These are phyloP conservation scores for Elegia similella DNA, from an alignment of 2,888 invertebrate species.

Conservation along the genomic window DNA sequence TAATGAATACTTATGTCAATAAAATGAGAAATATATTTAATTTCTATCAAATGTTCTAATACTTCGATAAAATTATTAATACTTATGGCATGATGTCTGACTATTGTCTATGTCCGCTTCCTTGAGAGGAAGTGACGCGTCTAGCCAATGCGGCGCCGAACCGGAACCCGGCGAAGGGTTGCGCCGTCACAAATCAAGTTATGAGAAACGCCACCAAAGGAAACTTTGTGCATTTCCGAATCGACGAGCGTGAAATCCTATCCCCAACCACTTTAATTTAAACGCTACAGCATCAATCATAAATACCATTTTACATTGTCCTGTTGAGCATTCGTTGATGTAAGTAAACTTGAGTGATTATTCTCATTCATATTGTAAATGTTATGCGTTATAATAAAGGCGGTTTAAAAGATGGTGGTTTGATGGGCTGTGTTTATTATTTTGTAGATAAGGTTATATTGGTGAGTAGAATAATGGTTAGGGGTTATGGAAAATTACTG, in stretches of 20 bases:
- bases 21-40: too few species aligned
- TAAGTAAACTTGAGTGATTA: constrained; percentile 50
- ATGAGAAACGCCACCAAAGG: constrained; percentile 80
- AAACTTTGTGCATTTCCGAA: constrained; percentile 80
- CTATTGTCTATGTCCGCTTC: constrained; percentile 2
- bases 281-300: constrained; percentile 42
- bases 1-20: too few species aligned
- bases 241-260: constrained; percentile 74
- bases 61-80: neutral
- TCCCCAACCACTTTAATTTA: constrained; percentile 32
- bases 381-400: constrained; percentile 28
- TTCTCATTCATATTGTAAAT: constrained; percentile 51
- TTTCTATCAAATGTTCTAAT: too few species aligned
- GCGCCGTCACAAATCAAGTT: constrained; percentile 80
- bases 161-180: constrained; percentile 78
- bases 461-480: neutral
- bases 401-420: constrained; percentile 31
- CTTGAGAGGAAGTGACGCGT: constrained; percentile 65
- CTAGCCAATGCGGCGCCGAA: constrained; percentile 75
- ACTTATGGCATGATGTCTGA: neutral
- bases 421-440: constrained; percentile 24
- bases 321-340: constrained; percentile 29
- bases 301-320: constrained; percentile 35
- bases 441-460: neutral
- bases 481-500: too few species aligned